A percentile compares a stretch with the other conserved stretches of the same genome.
phyloP scores from a whole-genome alignment of 2,113 vertebrate genomes.

The Loxodonta africana region DNA sequence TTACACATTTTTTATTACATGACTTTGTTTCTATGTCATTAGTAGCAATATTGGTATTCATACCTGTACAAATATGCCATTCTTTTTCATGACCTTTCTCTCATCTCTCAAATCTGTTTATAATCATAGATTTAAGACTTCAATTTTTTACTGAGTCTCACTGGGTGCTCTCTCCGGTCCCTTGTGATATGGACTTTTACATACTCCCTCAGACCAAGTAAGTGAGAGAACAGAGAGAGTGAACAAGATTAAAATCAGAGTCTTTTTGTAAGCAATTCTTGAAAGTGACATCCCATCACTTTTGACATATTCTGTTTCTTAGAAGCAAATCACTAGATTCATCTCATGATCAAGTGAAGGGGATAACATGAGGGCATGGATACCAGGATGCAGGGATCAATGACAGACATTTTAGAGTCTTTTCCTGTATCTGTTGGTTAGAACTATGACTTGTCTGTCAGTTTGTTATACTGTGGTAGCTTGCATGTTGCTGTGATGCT shows the following conservation, averaged over 20 bases:
- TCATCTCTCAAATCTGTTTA: background rate
- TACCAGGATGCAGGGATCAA: too few species aligned
- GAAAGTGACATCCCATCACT: background rate
- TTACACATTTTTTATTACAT: background rate
- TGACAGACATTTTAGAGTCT: too few species aligned
- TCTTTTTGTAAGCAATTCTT: background rate
- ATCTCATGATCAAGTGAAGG: too few species aligned
- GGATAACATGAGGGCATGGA: too few species aligned
- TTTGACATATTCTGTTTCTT: too few species aligned
- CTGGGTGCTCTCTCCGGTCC: background rate
- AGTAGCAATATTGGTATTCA: background rate
- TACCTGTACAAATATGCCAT: background rate
- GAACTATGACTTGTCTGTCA: too few species aligned
- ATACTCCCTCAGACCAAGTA: background rate
- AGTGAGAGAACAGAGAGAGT: background rate
- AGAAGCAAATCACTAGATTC: too few species aligned
- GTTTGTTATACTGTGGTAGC: too few species aligned
- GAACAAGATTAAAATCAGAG: background rate
- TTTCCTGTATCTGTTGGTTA: too few species aligned
- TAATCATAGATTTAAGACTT: background rate
- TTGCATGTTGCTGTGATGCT: too few species aligned
- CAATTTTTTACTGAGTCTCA: background rate
- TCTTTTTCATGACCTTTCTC: background rate
- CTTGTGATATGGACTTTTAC: background rate
- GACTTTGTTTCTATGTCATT: background rate